Conservation (phyloP, 2,888 invertebrate species). For the Kuschelorhynchus macadamiae region DNA sequence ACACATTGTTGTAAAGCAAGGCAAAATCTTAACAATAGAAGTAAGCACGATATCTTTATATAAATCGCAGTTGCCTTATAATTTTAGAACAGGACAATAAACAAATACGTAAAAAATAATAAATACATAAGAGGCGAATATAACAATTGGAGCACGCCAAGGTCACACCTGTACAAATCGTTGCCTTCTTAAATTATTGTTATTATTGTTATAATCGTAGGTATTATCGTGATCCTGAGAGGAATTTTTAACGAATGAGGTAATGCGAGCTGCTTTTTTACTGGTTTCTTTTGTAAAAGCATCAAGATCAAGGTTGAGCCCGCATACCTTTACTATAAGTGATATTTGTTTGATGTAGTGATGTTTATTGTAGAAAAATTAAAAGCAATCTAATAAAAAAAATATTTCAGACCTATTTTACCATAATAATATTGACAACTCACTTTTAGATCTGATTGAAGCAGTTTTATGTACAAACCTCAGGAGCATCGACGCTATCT, state of each 20-base stretch:
- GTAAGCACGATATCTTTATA: too few species aligned
- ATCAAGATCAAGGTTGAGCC: constrained; percentile 27
- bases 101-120: constrained; percentile 12
- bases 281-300: constrained; percentile 1
- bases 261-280: constrained; percentile 1
- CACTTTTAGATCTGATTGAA: too few species aligned
- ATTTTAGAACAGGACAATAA: not conserved
- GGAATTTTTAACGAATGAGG: constrained; percentile 24
- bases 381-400: too few species aligned
- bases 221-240: constrained; percentile 26
- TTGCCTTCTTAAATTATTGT: constrained; percentile 18
- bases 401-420: too few species aligned
- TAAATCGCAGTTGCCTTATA: too few species aligned
- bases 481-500: too few species aligned
- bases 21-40: too few species aligned
- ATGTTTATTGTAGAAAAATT: too few species aligned
- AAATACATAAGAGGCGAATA: constrained; percentile 8
- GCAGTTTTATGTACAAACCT: too few species aligned
- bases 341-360: too few species aligned
- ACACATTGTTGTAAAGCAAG: too few species aligned
- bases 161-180: constrained; percentile 30
- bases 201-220: constrained; percentile 17
- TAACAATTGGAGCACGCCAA: constrained; percentile 16
- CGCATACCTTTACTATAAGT: not conserved
- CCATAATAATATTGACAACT: too few species aligned